phyloP scores from a whole-genome alignment of 2,113 vertebrate species.

The Ciconia boyciana region DNA sequence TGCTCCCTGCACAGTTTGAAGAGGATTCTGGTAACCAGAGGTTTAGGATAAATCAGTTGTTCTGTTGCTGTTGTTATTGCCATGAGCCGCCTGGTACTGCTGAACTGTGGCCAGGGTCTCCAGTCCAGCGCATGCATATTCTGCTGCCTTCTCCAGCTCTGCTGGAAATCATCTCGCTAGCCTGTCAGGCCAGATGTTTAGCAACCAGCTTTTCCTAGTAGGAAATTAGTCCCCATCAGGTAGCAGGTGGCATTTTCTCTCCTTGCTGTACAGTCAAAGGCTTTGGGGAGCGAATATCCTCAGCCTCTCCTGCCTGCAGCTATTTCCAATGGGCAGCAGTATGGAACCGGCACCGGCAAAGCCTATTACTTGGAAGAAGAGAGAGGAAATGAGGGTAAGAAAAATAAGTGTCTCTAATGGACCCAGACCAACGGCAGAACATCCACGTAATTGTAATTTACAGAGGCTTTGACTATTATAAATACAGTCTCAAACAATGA shows the following conservation, averaged over 20 bases:
- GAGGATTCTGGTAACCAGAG: not conserved
- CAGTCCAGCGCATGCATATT: not conserved
- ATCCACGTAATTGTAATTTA: not conserved
- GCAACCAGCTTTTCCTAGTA: conserved; percentile 15
- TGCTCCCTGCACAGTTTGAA: not conserved
- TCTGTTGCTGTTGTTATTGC: not conserved
- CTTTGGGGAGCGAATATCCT: not conserved
- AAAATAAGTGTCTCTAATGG: conserved; percentile 21
- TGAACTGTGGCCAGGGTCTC: conserved; percentile 24
- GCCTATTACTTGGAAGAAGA: conserved; percentile 3
- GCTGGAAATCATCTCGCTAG: not conserved
- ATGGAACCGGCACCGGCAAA: not conserved
- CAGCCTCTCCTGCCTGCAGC: not conserved
- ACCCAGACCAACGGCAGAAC: conserved; percentile 10
- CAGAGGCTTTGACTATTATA: not conserved
- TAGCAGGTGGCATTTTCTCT: conserved; percentile 42
- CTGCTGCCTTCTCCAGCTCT: conserved; percentile 6
- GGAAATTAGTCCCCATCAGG: conserved; percentile 29
- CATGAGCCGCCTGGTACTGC: not conserved
- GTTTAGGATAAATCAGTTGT: not conserved
- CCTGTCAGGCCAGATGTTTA: conserved; percentile 47
- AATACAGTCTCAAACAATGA: not conserved
- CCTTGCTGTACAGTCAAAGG: not conserved
- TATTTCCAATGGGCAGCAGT: conserved; percentile 6
- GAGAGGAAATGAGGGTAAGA: conserved; percentile 18